Evolutionary conservation across 1,140 invertebrate species (phyloP).

Genomic region (Adoxophyes honmai): DNA sequence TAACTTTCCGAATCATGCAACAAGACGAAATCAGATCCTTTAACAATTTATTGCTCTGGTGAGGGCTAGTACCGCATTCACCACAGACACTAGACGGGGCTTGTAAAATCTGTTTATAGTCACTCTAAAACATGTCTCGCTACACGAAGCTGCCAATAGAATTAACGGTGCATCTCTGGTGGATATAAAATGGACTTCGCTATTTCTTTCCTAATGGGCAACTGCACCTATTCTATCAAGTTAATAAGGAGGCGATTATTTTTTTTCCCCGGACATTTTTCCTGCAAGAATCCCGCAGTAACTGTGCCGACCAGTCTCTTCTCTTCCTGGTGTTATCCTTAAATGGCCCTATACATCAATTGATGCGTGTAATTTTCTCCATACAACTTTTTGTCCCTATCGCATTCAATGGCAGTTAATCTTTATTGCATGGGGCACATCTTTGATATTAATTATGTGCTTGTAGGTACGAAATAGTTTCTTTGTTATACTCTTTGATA

Average conservation of each 20-base stretch:
- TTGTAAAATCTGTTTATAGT: neutral
- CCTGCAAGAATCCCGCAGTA: slow-evolving; percentile 26
- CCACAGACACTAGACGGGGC: neutral
- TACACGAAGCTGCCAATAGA: neutral
- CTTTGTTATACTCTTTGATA: too few relatives aligned
- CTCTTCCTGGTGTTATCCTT: slow-evolving; percentile 61
- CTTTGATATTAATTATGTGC: neutral
- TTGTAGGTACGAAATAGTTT: too few relatives aligned
- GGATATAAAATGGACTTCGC: neutral
- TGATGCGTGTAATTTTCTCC: slow-evolving; percentile 50
- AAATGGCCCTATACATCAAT: slow-evolving; percentile 46
- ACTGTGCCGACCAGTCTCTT: slow-evolving; percentile 35
- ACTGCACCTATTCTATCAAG: slow-evolving; percentile 20
- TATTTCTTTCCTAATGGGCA: slow-evolving; percentile 1
- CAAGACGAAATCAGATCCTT: slow-evolving; percentile 31
- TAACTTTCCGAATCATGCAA: slow-evolving; percentile 50
- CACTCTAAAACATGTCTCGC: neutral
- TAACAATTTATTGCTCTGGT: slow-evolving; percentile 10
- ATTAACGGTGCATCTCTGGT: neutral
- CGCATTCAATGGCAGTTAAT: slow-evolving; percentile 29
- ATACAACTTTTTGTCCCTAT: slow-evolving; percentile 44
- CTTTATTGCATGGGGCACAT: slow-evolving; percentile 10
- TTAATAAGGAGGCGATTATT: slow-evolving; percentile 33
- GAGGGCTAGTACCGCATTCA: neutral
- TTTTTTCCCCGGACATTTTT: slow-evolving; percentile 47